phyloP scores from a whole-genome alignment of 1,140 invertebrate species.

The Theocolax elegans region DNA sequence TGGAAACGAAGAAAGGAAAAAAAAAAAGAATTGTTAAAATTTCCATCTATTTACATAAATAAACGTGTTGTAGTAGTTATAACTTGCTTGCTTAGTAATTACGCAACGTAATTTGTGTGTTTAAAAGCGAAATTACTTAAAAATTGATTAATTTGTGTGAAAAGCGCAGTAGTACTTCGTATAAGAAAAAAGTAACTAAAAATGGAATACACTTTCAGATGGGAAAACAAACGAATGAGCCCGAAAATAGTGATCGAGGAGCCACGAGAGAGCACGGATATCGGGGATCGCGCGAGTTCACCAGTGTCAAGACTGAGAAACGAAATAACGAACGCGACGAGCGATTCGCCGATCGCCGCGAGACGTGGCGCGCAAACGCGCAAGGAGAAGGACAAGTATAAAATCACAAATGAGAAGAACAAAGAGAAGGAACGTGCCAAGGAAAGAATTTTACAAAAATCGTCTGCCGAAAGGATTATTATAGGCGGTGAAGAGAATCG shows the following conservation, averaged over 20 bases:
- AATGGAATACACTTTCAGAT: too few relatives aligned
- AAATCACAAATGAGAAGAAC: slow-evolving; percentile 57
- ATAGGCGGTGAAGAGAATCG: slow-evolving; percentile 81
- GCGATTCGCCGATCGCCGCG: background rate
- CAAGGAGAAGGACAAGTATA: slow-evolving; percentile 10
- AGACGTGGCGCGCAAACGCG: background rate
- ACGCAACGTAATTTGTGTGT: too few relatives aligned
- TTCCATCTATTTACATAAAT: too few relatives aligned
- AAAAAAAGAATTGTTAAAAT: too few relatives aligned
- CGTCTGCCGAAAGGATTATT: slow-evolving; percentile 77
- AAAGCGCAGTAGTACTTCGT: too few relatives aligned
- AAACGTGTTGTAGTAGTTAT: too few relatives aligned
- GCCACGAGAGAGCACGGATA: slow-evolving; percentile 36
- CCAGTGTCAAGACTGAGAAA: background rate
- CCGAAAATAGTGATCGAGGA: slow-evolving; percentile 60
- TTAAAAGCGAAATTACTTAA: too few relatives aligned
- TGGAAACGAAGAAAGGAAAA: too few relatives aligned
- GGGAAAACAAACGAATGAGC: slow-evolving; percentile 57
- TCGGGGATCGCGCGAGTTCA: background rate
- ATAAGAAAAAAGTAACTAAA: too few relatives aligned
- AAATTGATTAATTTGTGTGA: too few relatives aligned
- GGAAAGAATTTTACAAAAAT: slow-evolving; percentile 53
- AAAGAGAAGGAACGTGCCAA: slow-evolving; percentile 58
- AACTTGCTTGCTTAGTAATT: too few relatives aligned
- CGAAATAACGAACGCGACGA: background rate